Base-by-base conservation (phyloP, 1,140 invertebrate species). In the Globodera rostochiensis region DNA sequence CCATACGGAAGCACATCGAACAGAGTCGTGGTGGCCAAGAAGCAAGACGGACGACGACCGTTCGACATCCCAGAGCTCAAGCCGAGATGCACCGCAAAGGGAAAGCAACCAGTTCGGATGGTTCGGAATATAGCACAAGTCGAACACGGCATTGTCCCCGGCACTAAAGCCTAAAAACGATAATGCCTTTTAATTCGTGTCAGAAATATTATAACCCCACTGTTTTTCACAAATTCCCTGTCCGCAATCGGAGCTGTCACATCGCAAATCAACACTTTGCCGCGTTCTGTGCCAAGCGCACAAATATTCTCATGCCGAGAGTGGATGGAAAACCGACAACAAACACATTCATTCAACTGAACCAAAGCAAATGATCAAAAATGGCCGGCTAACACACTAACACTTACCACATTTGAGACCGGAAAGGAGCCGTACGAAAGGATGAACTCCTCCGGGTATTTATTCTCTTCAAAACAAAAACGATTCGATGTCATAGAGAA, bases 1-100 rank as follows among this genome's bases (percentile, higher is more conserved):
- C 57, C 75, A 81, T 47, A 81, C 47, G 25, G 47, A 53, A 21
- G 50, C 67, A 78, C 66, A 69, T 66, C 76, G 57, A 36, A 73
- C 81, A 45, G 67, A 49, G 25, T 60, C 57, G 8, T 21, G 50
- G 82, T 82, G 81, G 13, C 81, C 81, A 82, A 49, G 13, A 45
- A 79, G 82, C 13, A 25, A 80, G 15, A 81, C 45, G 45, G 60
- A 69, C 25, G 67, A 46, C 76, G 49, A 53, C 50, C 50, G 45
- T 50, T 83, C 50, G 13, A 84, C 25, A 67, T 84, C 76, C 80
- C 83, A 85, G 47, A 83, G 46, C 53, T 70, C 57, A 25, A 83
- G 47, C 6, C 60, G 50, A 8, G 64, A 49, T 50, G 45, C 73
- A 19, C 82, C 82, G 21, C 80, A 83, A 46, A 83, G 53, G 13